These are phyloP conservation scores for Brassicogethes aeneus DNA, from an alignment of 2,888 invertebrate genomes.

Conservation along the genomic window DNA sequence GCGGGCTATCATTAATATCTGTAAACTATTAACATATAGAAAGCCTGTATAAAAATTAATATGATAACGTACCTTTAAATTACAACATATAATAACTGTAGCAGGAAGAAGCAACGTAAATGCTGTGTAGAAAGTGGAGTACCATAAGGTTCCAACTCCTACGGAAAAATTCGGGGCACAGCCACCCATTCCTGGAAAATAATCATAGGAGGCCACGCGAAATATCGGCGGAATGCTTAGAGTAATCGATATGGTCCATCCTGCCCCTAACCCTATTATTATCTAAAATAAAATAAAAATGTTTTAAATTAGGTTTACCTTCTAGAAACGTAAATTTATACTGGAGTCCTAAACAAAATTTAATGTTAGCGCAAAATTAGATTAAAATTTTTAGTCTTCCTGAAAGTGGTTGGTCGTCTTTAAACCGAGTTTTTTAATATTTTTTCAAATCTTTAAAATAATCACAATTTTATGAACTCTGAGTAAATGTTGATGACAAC, in stretches of 20 bases:
- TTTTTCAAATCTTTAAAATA: too few relatives aligned
- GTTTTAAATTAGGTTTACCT: too few relatives aligned
- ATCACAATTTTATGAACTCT: too few relatives aligned
- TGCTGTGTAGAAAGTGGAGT: slow-evolving; percentile 55
- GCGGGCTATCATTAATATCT: slow-evolving; percentile 55
- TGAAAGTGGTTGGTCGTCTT: too few relatives aligned
- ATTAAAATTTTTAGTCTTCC: too few relatives aligned
- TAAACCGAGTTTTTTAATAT: too few relatives aligned
- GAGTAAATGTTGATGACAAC: too few relatives aligned
- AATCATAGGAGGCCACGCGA: slow-evolving; percentile 48
- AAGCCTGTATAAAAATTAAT: too few relatives aligned
- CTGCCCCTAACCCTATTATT: slow-evolving; percentile 53
- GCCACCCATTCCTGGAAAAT: slow-evolving; percentile 49
- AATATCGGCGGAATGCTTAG: slow-evolving; percentile 57
- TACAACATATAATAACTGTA: slow-evolving; percentile 60
- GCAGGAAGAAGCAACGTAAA: slow-evolving; percentile 60
- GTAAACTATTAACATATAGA: slow-evolving; percentile 19
- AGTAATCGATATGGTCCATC: slow-evolving; percentile 57
- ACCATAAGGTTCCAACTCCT: slow-evolving; percentile 51
- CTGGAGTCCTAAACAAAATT: background rate
- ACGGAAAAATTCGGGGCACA: slow-evolving; percentile 62
- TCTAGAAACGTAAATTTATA: background rate
- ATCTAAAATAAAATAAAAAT: slow-evolving; percentile 43
- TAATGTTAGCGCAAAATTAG: too few relatives aligned
- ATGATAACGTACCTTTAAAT: slow-evolving; percentile 61